Evolutionary conservation across 1,140 invertebrate genomes (phyloP), one percentile per base, ranked within the genome.

Genomic region (Galendromus occidentalis): DNA sequence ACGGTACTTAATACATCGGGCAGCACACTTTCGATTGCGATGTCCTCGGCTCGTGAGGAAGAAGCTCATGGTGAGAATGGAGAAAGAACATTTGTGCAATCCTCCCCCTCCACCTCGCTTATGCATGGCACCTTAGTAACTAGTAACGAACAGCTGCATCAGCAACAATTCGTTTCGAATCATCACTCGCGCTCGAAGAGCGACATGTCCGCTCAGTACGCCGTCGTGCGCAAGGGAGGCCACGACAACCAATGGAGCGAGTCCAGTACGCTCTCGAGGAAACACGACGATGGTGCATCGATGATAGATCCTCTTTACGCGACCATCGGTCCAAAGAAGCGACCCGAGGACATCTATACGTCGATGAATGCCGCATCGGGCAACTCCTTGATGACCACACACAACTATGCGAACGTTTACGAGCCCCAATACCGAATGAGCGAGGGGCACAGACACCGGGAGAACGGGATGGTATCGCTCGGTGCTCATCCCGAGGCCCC

Each of bases 351-450:
- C 51, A 59, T 25, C 20, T 59, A 29, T 9, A 39, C 33, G 4
- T 39, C 51, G 25, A 25, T 25, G 33, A 22, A 14, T 25, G 14
- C 14, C 14, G 17, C 22, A 2, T 14, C 22, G 1, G 51, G 33
- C 12, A 59, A 25, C 33, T 25, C 25, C 17, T 22, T 59, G 33
- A 59, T 59, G 51, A 59, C 51, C n/a, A 59, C 51, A 1, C 51
- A 59, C 33, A 59, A 59, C 22, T 59, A 59, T 22, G 51, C 51
- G 1, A 59, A 59, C 22, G 51, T 59, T 14, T 59, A 59, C 22
- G 51, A 59, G 51, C 51, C 51, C 17, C 51, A 59, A 25, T 59
- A 59, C 33, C 51, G 51, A 59, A 59, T 59, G 51, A 59, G 51
- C 22, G 51, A 59, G 22, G 51, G 51, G 12, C 51, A 59, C 22